Conservation (phyloP, 2,888 invertebrate species). For the Plagodis pulveraria region DNA sequence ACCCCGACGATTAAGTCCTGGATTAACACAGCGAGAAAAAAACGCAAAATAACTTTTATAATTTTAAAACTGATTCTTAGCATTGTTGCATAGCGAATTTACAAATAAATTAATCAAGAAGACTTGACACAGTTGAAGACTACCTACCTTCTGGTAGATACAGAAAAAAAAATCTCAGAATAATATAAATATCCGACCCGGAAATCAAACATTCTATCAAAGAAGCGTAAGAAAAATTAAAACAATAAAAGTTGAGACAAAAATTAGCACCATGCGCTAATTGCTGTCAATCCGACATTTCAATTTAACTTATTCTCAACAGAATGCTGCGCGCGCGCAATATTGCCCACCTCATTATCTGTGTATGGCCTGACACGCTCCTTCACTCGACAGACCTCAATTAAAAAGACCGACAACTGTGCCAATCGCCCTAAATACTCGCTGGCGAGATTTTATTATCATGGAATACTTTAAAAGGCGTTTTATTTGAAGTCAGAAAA, state of each 20-base stretch:
- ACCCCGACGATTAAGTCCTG: no score
- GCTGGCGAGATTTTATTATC: slow-evolving; percentile 14
- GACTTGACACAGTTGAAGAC: no score
- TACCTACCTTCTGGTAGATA: no score
- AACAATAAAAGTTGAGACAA: not conserved
- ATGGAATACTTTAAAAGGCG: slow-evolving; percentile 9
- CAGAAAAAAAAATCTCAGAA: no score
- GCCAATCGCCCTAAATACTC: slow-evolving; percentile 15
- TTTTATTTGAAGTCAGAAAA: slow-evolving; percentile 1
- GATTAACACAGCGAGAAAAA: no score
- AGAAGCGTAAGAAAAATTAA: no score
- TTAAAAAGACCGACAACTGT: slow-evolving; percentile 1
- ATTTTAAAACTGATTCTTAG: no score
- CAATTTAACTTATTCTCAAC: slow-evolving; percentile 17
- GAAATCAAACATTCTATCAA: no score
- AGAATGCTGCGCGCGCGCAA: slow-evolving; percentile 26
- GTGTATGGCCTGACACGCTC: slow-evolving; percentile 54
- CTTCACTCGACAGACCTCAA: slow-evolving; percentile 9
- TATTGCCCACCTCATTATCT: slow-evolving; percentile 40
- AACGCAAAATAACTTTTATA: no score
- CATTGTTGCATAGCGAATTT: no score
- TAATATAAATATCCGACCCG: no score
- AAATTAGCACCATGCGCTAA: slow-evolving; percentile 1
- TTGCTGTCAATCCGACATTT: slow-evolving; percentile 10
- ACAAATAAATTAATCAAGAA: no score